A percentile compares a stretch with the other conserved stretches of the same genome.
Evolutionary conservation across 2,888 invertebrate species (phyloP).

Genomic region (Synanthedon myopaeformis): DNA sequence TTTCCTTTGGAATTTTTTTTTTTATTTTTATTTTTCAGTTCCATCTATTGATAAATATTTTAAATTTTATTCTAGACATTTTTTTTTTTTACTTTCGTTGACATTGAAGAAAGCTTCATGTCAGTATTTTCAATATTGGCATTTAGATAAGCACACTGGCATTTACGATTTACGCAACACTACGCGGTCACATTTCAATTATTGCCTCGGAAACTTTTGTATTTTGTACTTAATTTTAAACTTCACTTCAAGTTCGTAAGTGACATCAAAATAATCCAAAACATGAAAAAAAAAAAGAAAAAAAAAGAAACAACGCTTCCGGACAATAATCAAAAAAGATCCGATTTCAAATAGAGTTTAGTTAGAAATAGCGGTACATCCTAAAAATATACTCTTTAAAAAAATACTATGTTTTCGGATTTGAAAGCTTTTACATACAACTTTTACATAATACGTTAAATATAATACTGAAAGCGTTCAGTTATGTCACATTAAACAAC

Average conservation of each 20-base stretch:
- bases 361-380: constrained; percentile 12
- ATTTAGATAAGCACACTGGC: constrained; percentile 8
- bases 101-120: neutral
- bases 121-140: constrained; percentile 1
- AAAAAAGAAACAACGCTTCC: constrained; percentile 1
- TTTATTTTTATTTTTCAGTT: too few relatives aligned
- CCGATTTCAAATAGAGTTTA: constrained; percentile 10
- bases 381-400: constrained; percentile 34
- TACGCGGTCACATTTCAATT: constrained; percentile 23
- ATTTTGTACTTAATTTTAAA: constrained; percentile 39
- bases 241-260: constrained; percentile 10
- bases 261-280: too few relatives aligned
- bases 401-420: constrained; percentile 48
- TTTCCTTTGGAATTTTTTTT: too few relatives aligned
- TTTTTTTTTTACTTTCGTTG: too few relatives aligned
- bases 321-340: constrained; percentile 17
- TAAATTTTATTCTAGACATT: too few relatives aligned
- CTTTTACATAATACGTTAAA: constrained; percentile 13
- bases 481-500: constrained; percentile 7
- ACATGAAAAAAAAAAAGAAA: neutral
- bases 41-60: too few relatives aligned
- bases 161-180: constrained; percentile 8
- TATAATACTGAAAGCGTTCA: constrained; percentile 43
- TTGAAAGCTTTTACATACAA: constrained; percentile 27
- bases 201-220: constrained; percentile 16